Evolutionary conservation across 2,797 vertebrate genomes (phyloP).

Genomic region (Arrhamphus sclerolepis): DNA sequence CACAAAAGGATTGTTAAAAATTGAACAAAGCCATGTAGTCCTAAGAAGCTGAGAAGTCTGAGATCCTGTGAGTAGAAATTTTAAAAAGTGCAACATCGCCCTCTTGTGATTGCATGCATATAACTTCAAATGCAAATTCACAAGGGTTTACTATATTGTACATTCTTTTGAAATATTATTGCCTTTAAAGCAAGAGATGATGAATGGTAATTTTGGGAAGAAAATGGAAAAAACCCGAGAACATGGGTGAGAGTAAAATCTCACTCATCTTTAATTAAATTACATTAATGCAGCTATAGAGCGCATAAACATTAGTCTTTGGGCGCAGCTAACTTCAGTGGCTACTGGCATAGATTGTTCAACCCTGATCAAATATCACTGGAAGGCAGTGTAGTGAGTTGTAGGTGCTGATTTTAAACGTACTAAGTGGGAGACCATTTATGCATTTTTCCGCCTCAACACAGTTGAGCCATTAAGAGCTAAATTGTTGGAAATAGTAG

Average conservation of each 20-base stretch:
- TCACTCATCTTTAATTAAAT: background rate
- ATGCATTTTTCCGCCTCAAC: constrained; percentile 9
- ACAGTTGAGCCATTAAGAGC: too few relatives aligned
- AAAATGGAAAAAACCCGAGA: background rate
- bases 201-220: constrained; percentile 3
- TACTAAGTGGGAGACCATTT: constrained; percentile 22
- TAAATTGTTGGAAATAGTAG: too few relatives aligned
- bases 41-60: constrained; percentile 21
- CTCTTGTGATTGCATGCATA: constrained; percentile 44
- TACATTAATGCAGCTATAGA: background rate
- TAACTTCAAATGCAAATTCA: constrained; percentile 30
- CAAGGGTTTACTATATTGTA: constrained; percentile 37
- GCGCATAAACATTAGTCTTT: constrained; percentile 19
- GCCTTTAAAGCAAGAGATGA: constrained; percentile 51
- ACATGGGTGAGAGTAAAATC: too few relatives aligned
- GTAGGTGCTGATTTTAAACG: constrained; percentile 16
- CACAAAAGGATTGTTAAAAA: background rate
- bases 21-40: constrained; percentile 11
- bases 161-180: constrained; percentile 64
- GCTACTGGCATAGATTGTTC: background rate
- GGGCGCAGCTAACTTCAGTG: background rate
- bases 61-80: constrained; percentile 29
- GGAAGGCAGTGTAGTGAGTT: constrained; percentile 22
- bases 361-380: constrained; percentile 8
- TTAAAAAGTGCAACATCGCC: constrained; percentile 60